Evolutionary conservation across 2,113 vertebrate genomes (phyloP), one percentile per base, ranked within the genome.

Genomic region (Campylomormyrus numenius): DNA sequence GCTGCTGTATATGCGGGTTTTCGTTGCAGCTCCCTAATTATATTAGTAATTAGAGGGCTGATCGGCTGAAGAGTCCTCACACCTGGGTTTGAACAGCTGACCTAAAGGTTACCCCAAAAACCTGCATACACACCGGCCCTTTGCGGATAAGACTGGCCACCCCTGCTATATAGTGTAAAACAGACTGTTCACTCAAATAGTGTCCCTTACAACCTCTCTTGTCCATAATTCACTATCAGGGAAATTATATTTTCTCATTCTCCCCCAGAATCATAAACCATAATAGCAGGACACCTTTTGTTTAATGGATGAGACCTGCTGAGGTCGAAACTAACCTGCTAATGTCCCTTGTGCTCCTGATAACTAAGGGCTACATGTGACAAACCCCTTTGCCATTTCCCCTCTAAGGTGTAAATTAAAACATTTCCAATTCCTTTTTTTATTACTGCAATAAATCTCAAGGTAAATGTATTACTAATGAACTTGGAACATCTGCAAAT

Each of bases 391-490:
- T 87, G 45, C 45, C 48, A 39, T 13, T 50, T 87, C 17, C 49
- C 49, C 85, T 53, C 49, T 52, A 27, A 87, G 46, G 85, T 87
- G 85, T 31, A 17, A 50, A 87, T 87, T 87, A 27, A 87, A 87
- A 87, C 49, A 31, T 35, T 52, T 53, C 48, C 27, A 31, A n/a
- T 3, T 53, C 45, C 19, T 21, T 50, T 10, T 50, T 87, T 52
- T 53, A 52, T 52, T 87, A 46, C 85, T 87, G 48, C 48, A 87
- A 52, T 35, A 87, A 50, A 87, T 53, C 85, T 53, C 3, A 50
- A 86, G 49, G 10, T 50, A 35, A 50, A 87, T 87, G n/a, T 53
- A 87, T 52, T 52, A 10, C n/a, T 84, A 31, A 52, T 87, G 52
- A 21, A 53, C 45, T 27, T 50, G 6, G 8, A 50, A 87, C 85